phyloP scores from a whole-genome alignment of 2,888 invertebrate genomes.

The Cheilosia scutellata region DNA sequence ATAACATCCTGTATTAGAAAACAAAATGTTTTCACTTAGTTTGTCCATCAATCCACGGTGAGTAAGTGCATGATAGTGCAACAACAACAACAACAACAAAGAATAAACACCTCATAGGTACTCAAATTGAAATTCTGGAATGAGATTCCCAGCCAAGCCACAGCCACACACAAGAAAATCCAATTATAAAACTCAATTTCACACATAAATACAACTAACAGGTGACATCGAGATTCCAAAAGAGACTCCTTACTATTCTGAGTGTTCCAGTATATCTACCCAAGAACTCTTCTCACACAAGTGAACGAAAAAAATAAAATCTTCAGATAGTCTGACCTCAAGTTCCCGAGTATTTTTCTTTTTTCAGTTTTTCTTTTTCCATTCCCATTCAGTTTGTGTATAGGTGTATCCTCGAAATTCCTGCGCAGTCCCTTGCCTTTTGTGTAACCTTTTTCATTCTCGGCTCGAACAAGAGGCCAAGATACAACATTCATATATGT shows the following conservation, averaged over 20 bases:
- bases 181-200: constrained; percentile 49
- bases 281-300: constrained; percentile 11
- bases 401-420: constrained; percentile 49
- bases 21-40: neutral
- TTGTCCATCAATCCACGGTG: neutral
- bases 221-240: constrained; percentile 37
- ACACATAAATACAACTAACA: constrained; percentile 51
- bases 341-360: constrained; percentile 21
- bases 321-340: constrained; percentile 62
- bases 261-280: neutral
- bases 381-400: constrained; percentile 1
- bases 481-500: neutral
- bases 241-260: constrained; percentile 15
- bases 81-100: neutral
- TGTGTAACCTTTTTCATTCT: constrained; percentile 37
- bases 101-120: neutral
- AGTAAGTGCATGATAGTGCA: neutral
- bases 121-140: constrained; percentile 22
- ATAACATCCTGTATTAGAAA: no score
- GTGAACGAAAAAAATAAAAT: constrained; percentile 21
- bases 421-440: constrained; percentile 32
- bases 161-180: constrained; percentile 31
- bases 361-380: constrained; percentile 11
- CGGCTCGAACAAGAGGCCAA: neutral
- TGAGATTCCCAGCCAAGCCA: constrained; percentile 40